Conservation (phyloP, 2,888 invertebrate species). For the Melipona beecheii region DNA sequence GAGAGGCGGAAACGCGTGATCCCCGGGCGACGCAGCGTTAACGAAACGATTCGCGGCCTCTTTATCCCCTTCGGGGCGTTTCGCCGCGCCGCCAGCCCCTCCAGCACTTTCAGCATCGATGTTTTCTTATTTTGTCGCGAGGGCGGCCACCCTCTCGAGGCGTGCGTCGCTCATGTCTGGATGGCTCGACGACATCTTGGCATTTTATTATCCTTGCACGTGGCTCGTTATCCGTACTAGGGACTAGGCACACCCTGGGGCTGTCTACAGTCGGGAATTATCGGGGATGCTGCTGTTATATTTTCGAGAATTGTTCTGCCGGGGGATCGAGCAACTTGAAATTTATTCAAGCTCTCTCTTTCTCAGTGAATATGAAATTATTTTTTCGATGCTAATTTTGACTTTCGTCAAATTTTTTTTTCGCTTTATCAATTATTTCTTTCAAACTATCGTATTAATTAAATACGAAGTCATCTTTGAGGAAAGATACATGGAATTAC, state of each 20-base stretch:
- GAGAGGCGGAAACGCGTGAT: not conserved
- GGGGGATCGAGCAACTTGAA: not conserved
- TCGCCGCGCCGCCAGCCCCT: not conserved
- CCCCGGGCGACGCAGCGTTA: not conserved
- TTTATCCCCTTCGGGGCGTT: not conserved
- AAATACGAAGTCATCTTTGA: no score
- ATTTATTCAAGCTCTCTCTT: no score
- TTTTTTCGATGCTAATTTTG: no score
- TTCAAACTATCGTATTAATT: no score
- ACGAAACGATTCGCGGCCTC: constrained; percentile 17
- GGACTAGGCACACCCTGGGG: not conserved
- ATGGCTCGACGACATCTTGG: constrained; percentile 53
- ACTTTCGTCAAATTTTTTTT: no score
- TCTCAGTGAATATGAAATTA: no score
- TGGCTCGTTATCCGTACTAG: constrained; percentile 37
- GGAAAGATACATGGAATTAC: no score
- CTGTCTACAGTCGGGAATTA: not conserved
- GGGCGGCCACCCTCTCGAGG: constrained; percentile 15
- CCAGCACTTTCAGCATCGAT: not conserved
- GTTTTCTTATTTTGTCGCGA: constrained; percentile 17
- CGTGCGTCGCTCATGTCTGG: constrained; percentile 21
- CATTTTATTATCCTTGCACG: constrained; percentile 65
- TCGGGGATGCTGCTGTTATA: not conserved
- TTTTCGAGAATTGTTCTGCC: not conserved
- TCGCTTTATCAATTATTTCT: no score